A percentile compares a stretch with the other conserved stretches of the same genome.
Evolutionary conservation across 2,113 vertebrate genomes (phyloP).

Genomic region (Ramphastos sulfuratus): DNA sequence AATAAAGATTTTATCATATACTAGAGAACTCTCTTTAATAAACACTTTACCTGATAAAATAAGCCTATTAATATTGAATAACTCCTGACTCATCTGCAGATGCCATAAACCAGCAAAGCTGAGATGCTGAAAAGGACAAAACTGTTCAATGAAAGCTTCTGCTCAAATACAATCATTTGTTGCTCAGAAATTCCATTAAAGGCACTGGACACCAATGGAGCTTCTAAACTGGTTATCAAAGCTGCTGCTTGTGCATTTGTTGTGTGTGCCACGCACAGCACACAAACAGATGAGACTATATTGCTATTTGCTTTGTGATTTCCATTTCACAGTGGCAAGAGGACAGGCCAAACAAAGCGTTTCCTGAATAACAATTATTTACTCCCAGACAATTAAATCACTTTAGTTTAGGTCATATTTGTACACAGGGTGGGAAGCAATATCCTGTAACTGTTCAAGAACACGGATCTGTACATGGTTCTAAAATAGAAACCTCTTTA

Average conservation of each 20-base stretch:
- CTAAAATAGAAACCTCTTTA: conserved; percentile 30
- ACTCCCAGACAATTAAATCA: conserved; percentile 15
- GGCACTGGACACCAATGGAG: neutral
- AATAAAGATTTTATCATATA: conserved; percentile 54
- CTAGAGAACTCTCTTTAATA: conserved; percentile 12
- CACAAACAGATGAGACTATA: neutral
- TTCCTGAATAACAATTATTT: neutral
- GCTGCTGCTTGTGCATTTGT: neutral
- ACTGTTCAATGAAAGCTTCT: neutral
- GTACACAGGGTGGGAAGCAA: neutral
- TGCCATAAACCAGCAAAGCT: neutral
- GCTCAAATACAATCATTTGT: neutral
- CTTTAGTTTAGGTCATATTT: neutral
- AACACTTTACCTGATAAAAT: conserved; percentile 28
- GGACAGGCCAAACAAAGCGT: neutral
- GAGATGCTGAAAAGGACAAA: neutral
- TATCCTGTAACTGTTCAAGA: neutral
- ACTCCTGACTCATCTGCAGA: neutral
- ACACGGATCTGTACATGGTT: neutral
- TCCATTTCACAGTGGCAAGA: neutral
- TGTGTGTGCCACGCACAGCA: neutral
- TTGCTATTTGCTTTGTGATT: conserved; percentile 1
- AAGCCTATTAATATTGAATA: conserved; percentile 33
- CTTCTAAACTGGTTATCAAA: neutral
- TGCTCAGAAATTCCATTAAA: neutral